Percentiles rank a stretch among this genome's conserved stretches.
phyloP scores from a whole-genome alignment of 2,113 vertebrate species.

The Cynocephalus volans region DNA sequence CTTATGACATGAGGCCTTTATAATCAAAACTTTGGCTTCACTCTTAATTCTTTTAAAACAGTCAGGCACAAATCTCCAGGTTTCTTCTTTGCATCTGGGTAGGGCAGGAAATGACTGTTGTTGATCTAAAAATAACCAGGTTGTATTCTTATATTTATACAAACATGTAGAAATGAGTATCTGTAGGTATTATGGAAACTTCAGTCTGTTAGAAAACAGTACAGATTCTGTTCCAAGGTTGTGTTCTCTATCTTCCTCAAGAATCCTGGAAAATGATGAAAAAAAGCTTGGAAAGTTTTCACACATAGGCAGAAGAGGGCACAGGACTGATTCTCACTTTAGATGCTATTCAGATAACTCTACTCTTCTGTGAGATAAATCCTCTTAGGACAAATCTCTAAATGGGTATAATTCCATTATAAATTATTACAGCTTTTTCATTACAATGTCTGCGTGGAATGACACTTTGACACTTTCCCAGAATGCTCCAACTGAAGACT shows the following conservation, averaged over 20 bases:
- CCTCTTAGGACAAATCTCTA: neutral
- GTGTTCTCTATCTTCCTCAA: neutral
- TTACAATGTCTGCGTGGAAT: neutral
- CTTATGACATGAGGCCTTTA: neutral
- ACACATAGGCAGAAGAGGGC: neutral
- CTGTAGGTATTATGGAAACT: neutral
- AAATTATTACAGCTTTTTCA: neutral
- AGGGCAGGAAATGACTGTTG: neutral
- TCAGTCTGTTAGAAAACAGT: neutral
- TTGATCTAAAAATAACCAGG: neutral
- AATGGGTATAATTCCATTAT: neutral
- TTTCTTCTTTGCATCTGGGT: neutral
- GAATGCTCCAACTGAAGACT: neutral
- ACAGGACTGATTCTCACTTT: neutral
- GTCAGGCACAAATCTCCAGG: neutral
- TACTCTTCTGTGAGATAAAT: neutral
- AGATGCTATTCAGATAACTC: neutral
- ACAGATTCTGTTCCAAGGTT: neutral
- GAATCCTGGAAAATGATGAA: constrained; percentile 4
- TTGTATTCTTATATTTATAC: neutral
- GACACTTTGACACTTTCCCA: neutral
- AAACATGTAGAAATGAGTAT: neutral
- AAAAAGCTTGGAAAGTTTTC: neutral
- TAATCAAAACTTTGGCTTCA: neutral
- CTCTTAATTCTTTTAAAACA: neutral